Percentiles rank a stretch among this genome's conserved stretches.
These are phyloP conservation scores for Eurytoma californica DNA, from an alignment of 2,888 invertebrate species.

Conservation along the genomic window DNA sequence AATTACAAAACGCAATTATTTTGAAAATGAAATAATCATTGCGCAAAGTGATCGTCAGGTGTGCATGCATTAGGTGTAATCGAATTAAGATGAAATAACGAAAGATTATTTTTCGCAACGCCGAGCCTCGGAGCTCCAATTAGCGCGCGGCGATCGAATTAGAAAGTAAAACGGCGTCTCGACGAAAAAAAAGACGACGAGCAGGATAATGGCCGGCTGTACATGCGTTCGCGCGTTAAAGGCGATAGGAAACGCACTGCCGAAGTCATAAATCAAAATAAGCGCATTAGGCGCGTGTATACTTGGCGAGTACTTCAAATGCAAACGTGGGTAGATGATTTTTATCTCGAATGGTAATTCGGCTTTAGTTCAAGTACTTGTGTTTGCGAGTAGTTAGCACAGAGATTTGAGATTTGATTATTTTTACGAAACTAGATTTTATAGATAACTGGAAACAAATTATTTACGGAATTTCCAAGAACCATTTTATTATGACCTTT, in stretches of 20 bases:
- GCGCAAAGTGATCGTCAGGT: neutral
- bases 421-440: too few relatives aligned
- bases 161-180: constrained; percentile 19
- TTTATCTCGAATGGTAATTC: too few relatives aligned
- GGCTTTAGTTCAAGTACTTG: too few relatives aligned
- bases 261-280: constrained; percentile 33
- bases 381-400: too few relatives aligned
- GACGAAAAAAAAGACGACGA: neutral
- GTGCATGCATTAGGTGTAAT: constrained; percentile 23
- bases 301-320: neutral
- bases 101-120: constrained; percentile 23
- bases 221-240: neutral
- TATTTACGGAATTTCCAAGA: too few relatives aligned
- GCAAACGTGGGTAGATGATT: too few relatives aligned
- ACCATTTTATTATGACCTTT: too few relatives aligned
- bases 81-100: constrained; percentile 24
- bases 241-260: neutral
- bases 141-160: constrained; percentile 18
- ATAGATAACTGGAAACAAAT: too few relatives aligned
- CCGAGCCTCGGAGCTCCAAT: neutral
- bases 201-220: constrained; percentile 13
- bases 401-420: too few relatives aligned
- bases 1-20: constrained; percentile 3
- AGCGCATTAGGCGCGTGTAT: neutral
- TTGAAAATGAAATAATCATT: constrained; percentile 8